Evolutionary conservation across 2,797 vertebrate genomes (phyloP).

Genomic region (Perodicticus potto): DNA sequence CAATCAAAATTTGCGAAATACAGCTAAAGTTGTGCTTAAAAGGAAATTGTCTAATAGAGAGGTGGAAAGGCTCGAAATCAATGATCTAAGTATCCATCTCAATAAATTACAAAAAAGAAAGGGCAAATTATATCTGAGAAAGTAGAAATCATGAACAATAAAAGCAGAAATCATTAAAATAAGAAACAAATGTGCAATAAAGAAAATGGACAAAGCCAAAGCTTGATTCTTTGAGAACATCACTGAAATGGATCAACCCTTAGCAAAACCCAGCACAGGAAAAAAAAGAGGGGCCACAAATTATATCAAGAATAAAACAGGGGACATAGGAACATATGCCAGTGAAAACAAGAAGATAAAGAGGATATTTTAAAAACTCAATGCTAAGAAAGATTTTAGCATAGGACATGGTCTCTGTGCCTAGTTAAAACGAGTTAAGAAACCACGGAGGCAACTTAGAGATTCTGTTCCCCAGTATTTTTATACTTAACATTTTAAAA

Average conservation of each 20-base stretch:
- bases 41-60: not conserved
- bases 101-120: constrained; percentile 42
- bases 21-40: not conserved
- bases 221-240: not conserved
- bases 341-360: not conserved
- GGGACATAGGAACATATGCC: not conserved
- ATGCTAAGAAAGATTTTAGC: not conserved
- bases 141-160: not conserved
- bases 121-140: not conserved
- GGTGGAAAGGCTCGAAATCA: not conserved
- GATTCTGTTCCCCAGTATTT: not conserved
- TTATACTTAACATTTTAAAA: constrained; percentile 7
- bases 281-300: not conserved
- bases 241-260: not conserved
- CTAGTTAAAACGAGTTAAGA: constrained; percentile 20
- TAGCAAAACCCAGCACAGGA: not conserved
- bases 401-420: not conserved
- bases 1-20: not conserved
- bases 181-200: not conserved
- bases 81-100: not conserved
- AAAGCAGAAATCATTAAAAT: not conserved
- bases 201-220: not conserved
- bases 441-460: not conserved
- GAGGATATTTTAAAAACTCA: not conserved
- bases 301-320: not conserved